A percentile compares a stretch with the other conserved stretches of the same genome.
phyloP scores from a whole-genome alignment of 2,888 invertebrate species.

The Hirtodrosophila confusa region DNA sequence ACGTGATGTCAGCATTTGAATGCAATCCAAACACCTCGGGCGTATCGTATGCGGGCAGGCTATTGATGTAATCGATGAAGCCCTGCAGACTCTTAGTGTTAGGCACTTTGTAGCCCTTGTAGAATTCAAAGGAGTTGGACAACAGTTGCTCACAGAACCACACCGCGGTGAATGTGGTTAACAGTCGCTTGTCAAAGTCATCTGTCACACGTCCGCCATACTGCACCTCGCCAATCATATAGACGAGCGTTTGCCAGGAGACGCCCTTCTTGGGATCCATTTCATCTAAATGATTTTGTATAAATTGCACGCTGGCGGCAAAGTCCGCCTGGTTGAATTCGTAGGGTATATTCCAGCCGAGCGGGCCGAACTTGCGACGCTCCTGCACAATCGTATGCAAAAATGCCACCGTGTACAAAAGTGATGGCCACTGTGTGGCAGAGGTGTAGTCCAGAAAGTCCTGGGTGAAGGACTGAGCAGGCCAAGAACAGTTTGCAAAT shows the following conservation, averaged over 20 bases:
- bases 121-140: conserved; percentile 95
- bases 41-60: conserved; percentile 92
- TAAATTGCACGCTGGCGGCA: conserved; percentile 96
- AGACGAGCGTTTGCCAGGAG: conserved; percentile 98
- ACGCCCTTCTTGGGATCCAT: conserved; percentile 98
- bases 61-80: conserved; percentile 94
- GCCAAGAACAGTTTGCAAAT: neutral
- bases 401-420: conserved; percentile 97
- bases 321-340: conserved; percentile 98
- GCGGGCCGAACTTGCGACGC: conserved; percentile 96
- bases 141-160: conserved; percentile 97
- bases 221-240: conserved; percentile 97
- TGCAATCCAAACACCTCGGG: conserved; percentile 99
- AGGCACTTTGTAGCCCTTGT: conserved; percentile 96
- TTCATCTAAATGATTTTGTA: conserved; percentile 98
- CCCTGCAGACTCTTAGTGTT: conserved; percentile 91
- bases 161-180: conserved; percentile 96
- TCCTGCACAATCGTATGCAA: conserved; percentile 98
- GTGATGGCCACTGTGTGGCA: conserved; percentile 96
- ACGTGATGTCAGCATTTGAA: conserved; percentile 98
- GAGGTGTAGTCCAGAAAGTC: conserved; percentile 96
- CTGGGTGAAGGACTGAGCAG: conserved; percentile 85
- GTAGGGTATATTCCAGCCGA: conserved; percentile 98
- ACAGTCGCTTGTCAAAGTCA: conserved; percentile 96
- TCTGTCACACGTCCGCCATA: conserved; percentile 97